Conservation (phyloP, 2,113 vertebrate species). For the Mustela lutreola region DNA sequence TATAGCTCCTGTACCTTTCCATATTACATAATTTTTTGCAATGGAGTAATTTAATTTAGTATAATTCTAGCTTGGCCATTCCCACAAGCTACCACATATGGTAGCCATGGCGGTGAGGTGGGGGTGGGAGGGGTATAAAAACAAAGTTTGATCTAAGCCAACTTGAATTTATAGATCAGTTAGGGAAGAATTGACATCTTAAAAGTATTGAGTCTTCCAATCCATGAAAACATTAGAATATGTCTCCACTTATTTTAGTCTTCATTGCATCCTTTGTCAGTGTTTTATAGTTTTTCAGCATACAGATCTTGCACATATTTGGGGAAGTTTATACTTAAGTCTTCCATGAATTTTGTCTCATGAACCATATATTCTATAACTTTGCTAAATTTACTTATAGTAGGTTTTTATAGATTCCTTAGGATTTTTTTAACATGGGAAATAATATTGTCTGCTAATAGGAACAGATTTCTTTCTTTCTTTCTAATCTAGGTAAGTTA, state of each 20-base stretch:
- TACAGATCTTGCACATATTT: neutral
- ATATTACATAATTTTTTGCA: neutral
- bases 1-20: neutral
- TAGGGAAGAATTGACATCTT: neutral
- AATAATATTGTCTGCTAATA: neutral
- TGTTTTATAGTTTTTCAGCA: neutral
- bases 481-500: neutral
- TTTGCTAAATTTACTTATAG: neutral
- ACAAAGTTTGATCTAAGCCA: neutral
- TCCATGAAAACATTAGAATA: neutral
- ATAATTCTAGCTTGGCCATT: neutral
- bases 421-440: neutral
- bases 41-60: neutral
- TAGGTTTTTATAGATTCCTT: neutral
- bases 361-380: neutral
- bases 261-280: neutral
- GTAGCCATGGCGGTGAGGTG: neutral
- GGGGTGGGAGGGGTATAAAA: neutral
- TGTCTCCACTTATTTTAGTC: neutral
- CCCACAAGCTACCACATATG: neutral
- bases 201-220: neutral
- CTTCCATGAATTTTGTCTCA: neutral
- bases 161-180: neutral
- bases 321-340: neutral
- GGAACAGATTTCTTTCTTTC: neutral